Conservation (phyloP, 2,113 vertebrate species). For the Seriola rivoliana region DNA sequence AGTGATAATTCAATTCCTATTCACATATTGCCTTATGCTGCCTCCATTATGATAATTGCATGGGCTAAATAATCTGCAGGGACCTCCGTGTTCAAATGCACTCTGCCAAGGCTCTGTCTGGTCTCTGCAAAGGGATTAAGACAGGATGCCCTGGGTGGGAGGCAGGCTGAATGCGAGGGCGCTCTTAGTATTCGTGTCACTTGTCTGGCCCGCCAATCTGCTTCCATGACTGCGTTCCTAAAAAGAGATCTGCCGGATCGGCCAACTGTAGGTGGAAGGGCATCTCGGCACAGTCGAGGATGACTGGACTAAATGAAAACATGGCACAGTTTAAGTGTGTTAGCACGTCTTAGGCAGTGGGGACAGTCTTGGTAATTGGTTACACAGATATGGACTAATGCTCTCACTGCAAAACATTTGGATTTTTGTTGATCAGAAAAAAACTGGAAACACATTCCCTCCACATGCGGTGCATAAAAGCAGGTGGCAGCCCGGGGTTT, state of each 20-base stretch:
- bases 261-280: constrained; percentile 54
- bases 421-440: constrained; percentile 10
- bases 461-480: constrained; percentile 6
- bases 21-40: constrained; percentile 72
- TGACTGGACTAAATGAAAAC: constrained; percentile 56
- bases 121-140: constrained; percentile 77
- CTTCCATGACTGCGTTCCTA: constrained; percentile 66
- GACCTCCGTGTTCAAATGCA: constrained; percentile 69
- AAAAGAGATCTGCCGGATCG: constrained; percentile 58
- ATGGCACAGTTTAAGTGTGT: constrained; percentile 34
- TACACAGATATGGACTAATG: constrained; percentile 32
- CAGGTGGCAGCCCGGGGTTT: constrained; percentile 31
- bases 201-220: constrained; percentile 68
- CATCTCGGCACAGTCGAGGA: constrained; percentile 34
- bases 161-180: constrained; percentile 69
- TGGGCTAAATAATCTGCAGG: constrained; percentile 77
- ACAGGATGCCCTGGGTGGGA: constrained; percentile 72
- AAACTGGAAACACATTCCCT: constrained; percentile 27
- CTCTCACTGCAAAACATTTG: constrained; percentile 12
- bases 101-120: constrained; percentile 69
- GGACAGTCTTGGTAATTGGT: constrained; percentile 48
- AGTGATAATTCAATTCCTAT: constrained; percentile 73
- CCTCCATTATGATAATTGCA: constrained; percentile 84
- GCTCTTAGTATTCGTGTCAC: constrained; percentile 79
- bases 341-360: constrained; percentile 40